Evolutionary conservation across 2,888 invertebrate genomes (phyloP).

Genomic region (Ischnus inquisitorius): DNA sequence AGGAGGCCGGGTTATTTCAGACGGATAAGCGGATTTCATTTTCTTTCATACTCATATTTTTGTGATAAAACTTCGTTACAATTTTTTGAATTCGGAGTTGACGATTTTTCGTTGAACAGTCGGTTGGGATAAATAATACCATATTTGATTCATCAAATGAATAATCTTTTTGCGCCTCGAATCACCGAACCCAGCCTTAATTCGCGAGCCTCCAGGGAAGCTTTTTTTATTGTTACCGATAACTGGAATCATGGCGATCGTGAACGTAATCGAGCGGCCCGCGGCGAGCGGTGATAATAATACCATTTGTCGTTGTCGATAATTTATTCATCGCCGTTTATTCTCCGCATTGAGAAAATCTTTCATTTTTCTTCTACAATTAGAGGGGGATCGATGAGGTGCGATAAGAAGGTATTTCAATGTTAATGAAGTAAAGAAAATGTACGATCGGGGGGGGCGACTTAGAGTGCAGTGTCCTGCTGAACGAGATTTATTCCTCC

Average conservation of each 20-base stretch:
- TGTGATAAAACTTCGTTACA: neutral
- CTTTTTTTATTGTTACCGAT: no score
- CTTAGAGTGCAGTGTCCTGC: slow-evolving; percentile 43
- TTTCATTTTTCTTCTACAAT: slow-evolving; percentile 6
- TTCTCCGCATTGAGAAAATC: slow-evolving; percentile 1
- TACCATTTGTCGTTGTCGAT: neutral
- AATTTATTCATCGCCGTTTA: slow-evolving; percentile 14
- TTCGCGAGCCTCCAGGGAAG: no score
- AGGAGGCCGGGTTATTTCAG: neutral
- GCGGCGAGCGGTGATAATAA: neutral
- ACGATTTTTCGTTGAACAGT: no score
- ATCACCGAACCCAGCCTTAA: no score
- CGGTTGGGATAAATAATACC: no score
- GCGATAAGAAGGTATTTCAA: slow-evolving; percentile 37
- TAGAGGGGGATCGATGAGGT: slow-evolving; percentile 32
- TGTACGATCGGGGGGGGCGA: neutral
- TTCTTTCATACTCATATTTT: neutral
- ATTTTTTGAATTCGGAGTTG: no score
- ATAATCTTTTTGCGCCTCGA: no score
- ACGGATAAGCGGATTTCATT: neutral
- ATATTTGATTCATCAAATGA: no score
- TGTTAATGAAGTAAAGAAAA: slow-evolving; percentile 49
- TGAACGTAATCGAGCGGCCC: neutral
- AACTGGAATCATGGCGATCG: no score
- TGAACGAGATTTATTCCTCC: slow-evolving; percentile 50